A percentile compares a stretch with the other conserved stretches of the same genome.
Evolutionary conservation across 2,113 vertebrate species (phyloP).

Genomic region (Cyphotilapia sp.): DNA sequence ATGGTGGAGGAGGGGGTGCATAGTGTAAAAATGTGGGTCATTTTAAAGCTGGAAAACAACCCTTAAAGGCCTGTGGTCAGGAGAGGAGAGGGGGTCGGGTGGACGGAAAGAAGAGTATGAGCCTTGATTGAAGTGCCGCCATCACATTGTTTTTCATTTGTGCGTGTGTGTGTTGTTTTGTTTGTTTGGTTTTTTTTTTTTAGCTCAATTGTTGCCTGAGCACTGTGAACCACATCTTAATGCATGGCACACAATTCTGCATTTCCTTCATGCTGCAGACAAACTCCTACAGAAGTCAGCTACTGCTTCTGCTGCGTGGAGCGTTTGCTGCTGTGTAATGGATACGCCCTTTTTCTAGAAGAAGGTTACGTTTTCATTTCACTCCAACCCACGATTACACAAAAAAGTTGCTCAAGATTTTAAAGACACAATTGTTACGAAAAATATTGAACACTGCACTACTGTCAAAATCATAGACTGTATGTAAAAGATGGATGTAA

Average conservation of each 20-base stretch:
- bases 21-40: constrained; percentile 65
- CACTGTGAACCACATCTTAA: constrained; percentile 28
- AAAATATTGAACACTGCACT: not conserved
- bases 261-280: constrained; percentile 44
- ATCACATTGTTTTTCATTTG: constrained; percentile 23
- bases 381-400: not conserved
- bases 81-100: not conserved
- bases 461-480: not conserved
- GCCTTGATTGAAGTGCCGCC: constrained; percentile 46
- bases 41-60: constrained; percentile 72
- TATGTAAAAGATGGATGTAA: not conserved
- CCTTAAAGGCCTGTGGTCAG: constrained; percentile 22
- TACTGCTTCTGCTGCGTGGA: not conserved
- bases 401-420: not conserved
- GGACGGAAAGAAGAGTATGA: constrained; percentile 7
- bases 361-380: not conserved
- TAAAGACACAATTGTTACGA: not conserved
- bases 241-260: constrained; percentile 32
- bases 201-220: constrained; percentile 36
- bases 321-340: not conserved
- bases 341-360: not conserved
- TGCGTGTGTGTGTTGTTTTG: not conserved
- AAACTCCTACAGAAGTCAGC: not conserved
- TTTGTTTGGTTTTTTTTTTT: constrained; percentile 3
- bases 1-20: constrained; percentile 27